Evolutionary conservation across 2,113 vertebrate genomes (phyloP), one percentile per base, ranked within the genome.

Genomic region (Hydrochoerus hydrochaeris): DNA sequence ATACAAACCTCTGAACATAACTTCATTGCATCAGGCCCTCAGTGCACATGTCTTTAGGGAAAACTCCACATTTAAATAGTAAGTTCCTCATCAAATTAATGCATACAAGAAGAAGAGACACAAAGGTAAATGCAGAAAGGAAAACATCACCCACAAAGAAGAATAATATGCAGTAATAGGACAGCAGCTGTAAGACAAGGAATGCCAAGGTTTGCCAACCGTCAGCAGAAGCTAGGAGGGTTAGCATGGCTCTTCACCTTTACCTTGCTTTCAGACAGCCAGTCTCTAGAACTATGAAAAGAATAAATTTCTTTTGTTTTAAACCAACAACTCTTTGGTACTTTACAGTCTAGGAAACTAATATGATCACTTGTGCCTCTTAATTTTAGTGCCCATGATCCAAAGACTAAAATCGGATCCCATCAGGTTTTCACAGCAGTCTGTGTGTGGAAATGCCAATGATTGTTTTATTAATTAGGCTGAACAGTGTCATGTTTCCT

Each of bases 401-500:
- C 62, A 85, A 1, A 49, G 19, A 41, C 24, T 85, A 81, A 46
- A 75, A 38, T 88, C 57, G 87, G 73, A 78, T 77, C 71, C 69
- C 65, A 94, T n/a, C 41, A 49, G 13, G 3, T 65, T 71, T 91
- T 92, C 41, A 46, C 75, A 82, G 69, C 44, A n/a, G 7, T 52
- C 30, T 69, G 28, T 58, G 58, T 88, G n/a, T 77, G 44, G 62
- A 90, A 94, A 90, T 85, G 7, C 10, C 28, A 57, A 24, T 88
- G 49, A 28, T 85, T 8, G n/a, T 67, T 90, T 95, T 82, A 35
- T 88, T 96, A 69, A 90, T 81, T 94, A 84, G 58, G 44, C 38
- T 71, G 19, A 88, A 26, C 46, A 84, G 83, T 78, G 11, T 85
- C 71, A 83, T 32, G 4, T 38, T 85, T 4, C 26, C 20, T 84